Base-by-base conservation (phyloP, 1,140 invertebrate species). In the Caenorhabditis inopinata region DNA sequence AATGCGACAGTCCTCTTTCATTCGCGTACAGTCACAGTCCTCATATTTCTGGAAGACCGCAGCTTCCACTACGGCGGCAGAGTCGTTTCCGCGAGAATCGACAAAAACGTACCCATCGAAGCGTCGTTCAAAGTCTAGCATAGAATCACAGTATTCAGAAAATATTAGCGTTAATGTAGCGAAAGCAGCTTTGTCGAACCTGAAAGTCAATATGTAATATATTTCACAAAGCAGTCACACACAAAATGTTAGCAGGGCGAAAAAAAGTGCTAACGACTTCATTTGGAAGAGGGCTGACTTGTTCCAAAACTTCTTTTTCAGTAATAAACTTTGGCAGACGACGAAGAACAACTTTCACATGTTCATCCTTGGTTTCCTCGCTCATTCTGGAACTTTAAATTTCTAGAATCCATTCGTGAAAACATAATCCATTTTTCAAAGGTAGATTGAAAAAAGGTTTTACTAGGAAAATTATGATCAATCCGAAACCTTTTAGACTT, bases 81-180 rank as follows among this genome's bases (percentile, higher is more conserved):
- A 68, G 12, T 68, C 58, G 38, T 68, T 68, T 38, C 58, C 58
- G 23, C 58, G 29, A 11, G 58, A 68, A 68, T 68, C 58, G 25
- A 68, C 58, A n/a, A 68, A 68, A 11, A 68, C 38, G 58, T 68
- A 68, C 1, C 58, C 58, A 27, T 68, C 58, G 32, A 68, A 68
- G 23, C 58, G 58, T 11, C 58, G 58, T 21, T 68, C 58, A n/a
- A 68, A 68, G 12, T 68, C 58, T 18, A 68, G 35, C 58, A 68
- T 18, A 1, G 58, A 68, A 25, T 68, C 32, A 68, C 58, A 68
- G 58, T 68, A 68, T 42, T 68, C 58, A 18, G 58, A 68, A 12
- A 68, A 68, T 2, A 38, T 12, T 5, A 68, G 32, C 11, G 32
- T 42, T 1, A 68, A 18, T 3, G 32, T 42, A 7, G 58, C 58